phyloP scores from a whole-genome alignment of 2,888 invertebrate genomes.

The Acronicta leporina region DNA sequence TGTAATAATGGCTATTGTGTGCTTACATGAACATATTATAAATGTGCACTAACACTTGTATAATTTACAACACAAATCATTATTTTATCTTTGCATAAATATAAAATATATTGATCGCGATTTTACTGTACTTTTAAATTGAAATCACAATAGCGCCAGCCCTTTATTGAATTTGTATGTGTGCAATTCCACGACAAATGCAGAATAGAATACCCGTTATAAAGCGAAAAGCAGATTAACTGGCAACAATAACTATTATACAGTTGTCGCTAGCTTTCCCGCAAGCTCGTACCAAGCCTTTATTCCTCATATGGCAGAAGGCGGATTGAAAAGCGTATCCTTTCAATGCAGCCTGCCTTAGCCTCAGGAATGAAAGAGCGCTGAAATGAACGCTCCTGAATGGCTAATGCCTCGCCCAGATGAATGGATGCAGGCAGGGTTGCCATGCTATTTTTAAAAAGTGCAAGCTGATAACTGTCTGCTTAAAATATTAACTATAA shows the following conservation, averaged over 20 bases:
- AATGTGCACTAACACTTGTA: too few relatives aligned
- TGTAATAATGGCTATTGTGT: too few relatives aligned
- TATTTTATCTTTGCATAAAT: too few relatives aligned
- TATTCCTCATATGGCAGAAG: constrained; percentile 34
- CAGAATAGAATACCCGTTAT: constrained; percentile 19
- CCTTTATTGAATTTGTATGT: constrained; percentile 6
- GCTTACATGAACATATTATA: too few relatives aligned
- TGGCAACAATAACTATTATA: constrained; percentile 50
- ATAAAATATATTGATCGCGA: too few relatives aligned
- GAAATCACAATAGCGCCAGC: constrained; percentile 1
- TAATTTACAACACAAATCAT: too few relatives aligned
- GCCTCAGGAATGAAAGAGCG: constrained; percentile 61
- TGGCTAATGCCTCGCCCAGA: constrained; percentile 65
- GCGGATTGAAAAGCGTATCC: constrained; percentile 63
- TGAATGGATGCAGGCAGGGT: constrained; percentile 60
- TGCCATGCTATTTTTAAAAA: constrained; percentile 22
- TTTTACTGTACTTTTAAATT: not conserved
- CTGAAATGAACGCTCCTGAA: constrained; percentile 68
- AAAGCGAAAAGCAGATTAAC: constrained; percentile 48
- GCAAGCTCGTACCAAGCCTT: constrained; percentile 35
- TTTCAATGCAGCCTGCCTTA: constrained; percentile 65
- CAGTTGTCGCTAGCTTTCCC: constrained; percentile 38
- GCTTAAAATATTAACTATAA: constrained; percentile 3
- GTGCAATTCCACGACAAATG: constrained; percentile 4
- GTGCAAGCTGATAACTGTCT: constrained; percentile 1